Evolutionary conservation across 1,140 invertebrate species (phyloP).

Genomic region (Frieseomelitta varia): DNA sequence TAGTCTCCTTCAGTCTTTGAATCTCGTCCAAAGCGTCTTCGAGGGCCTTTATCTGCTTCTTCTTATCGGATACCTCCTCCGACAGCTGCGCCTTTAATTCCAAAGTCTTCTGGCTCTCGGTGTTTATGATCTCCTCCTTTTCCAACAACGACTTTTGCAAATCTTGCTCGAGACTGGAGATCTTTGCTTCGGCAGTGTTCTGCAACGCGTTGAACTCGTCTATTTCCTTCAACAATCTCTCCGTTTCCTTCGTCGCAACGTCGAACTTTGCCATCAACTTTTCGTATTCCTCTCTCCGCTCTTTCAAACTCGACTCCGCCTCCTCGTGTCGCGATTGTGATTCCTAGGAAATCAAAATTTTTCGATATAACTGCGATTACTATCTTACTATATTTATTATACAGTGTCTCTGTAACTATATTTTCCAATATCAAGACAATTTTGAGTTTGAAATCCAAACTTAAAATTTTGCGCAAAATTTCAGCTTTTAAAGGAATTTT

Average conservation of each 20-base stretch:
- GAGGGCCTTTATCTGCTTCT: constrained; percentile 67
- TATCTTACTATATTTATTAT: too few species aligned
- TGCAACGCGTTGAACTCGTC: constrained; percentile 71
- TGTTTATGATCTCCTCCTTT: constrained; percentile 59
- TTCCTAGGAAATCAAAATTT: constrained; percentile 51
- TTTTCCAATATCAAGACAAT: too few species aligned
- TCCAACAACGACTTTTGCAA: constrained; percentile 61
- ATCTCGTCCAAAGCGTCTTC: constrained; percentile 72
- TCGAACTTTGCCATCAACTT: constrained; percentile 65
- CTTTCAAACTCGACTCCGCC: constrained; percentile 49
- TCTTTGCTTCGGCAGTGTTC: constrained; percentile 65
- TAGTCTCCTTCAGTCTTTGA: constrained; percentile 72
- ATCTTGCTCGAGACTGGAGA: constrained; percentile 71
- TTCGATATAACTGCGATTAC: too few species aligned
- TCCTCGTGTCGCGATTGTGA: constrained; percentile 60
- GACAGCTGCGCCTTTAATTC: constrained; percentile 61
- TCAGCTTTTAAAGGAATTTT: too few species aligned
- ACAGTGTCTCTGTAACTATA: too few species aligned
- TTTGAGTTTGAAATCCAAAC: too few species aligned
- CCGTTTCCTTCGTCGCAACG: constrained; percentile 65
- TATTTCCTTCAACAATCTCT: constrained; percentile 70
- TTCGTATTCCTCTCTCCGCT: constrained; percentile 48
- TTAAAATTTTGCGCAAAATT: too few species aligned
- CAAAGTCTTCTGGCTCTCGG: constrained; percentile 61
- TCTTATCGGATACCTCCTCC: constrained; percentile 71